Evolutionary conservation across 2,888 invertebrate genomes (phyloP).

Genomic region (Drosophila melanosoma): DNA sequence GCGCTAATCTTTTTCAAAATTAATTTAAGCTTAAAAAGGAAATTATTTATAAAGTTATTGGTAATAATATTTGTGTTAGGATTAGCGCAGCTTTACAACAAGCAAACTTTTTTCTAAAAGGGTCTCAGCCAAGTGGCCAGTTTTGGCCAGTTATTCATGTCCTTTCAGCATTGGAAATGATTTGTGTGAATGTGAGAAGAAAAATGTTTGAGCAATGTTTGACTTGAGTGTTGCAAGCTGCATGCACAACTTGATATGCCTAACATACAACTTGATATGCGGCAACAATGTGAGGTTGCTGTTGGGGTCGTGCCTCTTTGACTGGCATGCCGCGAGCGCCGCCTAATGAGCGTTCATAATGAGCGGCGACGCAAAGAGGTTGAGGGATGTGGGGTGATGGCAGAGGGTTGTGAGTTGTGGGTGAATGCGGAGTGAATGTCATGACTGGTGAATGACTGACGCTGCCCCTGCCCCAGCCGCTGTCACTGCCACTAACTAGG

Average conservation of each 20-base stretch:
- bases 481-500: constrained; percentile 15
- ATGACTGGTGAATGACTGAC: constrained; percentile 61
- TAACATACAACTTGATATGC: constrained; percentile 6
- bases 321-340: constrained; percentile 71
- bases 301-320: constrained; percentile 61
- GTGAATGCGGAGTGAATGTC: constrained; percentile 50
- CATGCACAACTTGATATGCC: constrained; percentile 29
- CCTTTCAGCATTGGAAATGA: neutral
- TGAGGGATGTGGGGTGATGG: constrained; percentile 43
- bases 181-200: neutral
- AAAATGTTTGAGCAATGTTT: neutral
- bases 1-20: neutral
- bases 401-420: constrained; percentile 18
- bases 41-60: neutral
- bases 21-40: neutral
- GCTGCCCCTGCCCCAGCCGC: neutral
- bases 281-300: constrained; percentile 37
- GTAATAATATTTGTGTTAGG: neutral
- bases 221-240: constrained; percentile 20
- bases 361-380: constrained; percentile 63
- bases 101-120: neutral
- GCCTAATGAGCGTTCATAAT: constrained; percentile 80
- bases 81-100: neutral
- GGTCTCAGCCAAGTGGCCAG: neutral
- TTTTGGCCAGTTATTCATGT: neutral